These are phyloP conservation scores for Tamias sibiricus DNA, from an alignment of 2,113 vertebrate species.

Conservation along the genomic window DNA sequence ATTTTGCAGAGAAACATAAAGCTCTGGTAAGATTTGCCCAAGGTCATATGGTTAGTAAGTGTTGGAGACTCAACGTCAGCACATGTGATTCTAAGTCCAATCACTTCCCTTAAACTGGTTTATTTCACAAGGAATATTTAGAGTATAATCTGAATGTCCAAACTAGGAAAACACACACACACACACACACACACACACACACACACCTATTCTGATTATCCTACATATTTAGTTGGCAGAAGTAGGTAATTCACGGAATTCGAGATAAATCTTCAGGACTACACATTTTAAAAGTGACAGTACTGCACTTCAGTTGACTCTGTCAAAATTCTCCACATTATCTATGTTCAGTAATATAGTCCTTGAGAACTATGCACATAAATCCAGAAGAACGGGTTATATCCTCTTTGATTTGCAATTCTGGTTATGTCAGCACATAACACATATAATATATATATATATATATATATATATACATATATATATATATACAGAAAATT, in stretches of 20 bases:
- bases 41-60: neutral
- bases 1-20: neutral
- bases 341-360: neutral
- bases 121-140: neutral
- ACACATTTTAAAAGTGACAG: neutral
- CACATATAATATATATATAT: neutral
- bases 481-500: neutral
- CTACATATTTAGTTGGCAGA: neutral
- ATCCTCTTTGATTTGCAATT: neutral
- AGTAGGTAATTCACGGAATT: neutral
- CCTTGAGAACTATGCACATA: neutral
- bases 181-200: too few relatives aligned
- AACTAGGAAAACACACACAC: neutral
- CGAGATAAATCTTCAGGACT: neutral
- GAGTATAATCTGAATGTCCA: neutral
- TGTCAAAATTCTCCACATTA: neutral
- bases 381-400: neutral
- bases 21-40: neutral
- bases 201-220: neutral
- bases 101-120: neutral
- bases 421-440: neutral
- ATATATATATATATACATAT: neutral
- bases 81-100: neutral
- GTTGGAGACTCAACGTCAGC: neutral
- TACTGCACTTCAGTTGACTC: neutral